These are phyloP conservation scores for Clarias magur DNA, from an alignment of 2,113 vertebrate species.

Conservation along the genomic window DNA sequence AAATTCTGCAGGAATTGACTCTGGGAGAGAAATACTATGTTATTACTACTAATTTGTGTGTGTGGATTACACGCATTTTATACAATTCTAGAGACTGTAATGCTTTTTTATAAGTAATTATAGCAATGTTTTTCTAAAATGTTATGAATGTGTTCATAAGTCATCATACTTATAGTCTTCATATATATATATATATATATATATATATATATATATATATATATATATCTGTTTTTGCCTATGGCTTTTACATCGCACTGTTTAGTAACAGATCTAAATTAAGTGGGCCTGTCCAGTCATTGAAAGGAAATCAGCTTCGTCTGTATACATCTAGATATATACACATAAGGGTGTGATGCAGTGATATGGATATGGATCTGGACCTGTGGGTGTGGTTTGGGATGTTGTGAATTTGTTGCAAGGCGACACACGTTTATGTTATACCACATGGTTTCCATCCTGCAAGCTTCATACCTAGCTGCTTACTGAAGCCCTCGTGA, in stretches of 20 bases:
- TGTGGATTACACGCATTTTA: too few relatives aligned
- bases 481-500: neutral
- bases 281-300: neutral
- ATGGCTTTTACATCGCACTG: neutral
- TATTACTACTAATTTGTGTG: too few relatives aligned
- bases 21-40: too few relatives aligned
- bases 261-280: neutral
- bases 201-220: too few relatives aligned
- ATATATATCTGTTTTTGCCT: neutral
- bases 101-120: too few relatives aligned
- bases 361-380: neutral
- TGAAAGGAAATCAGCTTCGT: neutral
- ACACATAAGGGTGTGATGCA: neutral
- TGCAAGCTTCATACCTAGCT: neutral
- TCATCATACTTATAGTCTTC: too few relatives aligned
- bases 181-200: neutral
- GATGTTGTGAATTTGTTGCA: neutral
- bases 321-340: neutral
- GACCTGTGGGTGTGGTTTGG: neutral
- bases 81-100: too few relatives aligned
- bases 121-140: too few relatives aligned
- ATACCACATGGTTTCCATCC: neutral
- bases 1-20: too few relatives aligned
- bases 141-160: neutral
- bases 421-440: neutral